Conservation (phyloP, 1,140 invertebrate species). For the Rhyzopertha dominica region DNA sequence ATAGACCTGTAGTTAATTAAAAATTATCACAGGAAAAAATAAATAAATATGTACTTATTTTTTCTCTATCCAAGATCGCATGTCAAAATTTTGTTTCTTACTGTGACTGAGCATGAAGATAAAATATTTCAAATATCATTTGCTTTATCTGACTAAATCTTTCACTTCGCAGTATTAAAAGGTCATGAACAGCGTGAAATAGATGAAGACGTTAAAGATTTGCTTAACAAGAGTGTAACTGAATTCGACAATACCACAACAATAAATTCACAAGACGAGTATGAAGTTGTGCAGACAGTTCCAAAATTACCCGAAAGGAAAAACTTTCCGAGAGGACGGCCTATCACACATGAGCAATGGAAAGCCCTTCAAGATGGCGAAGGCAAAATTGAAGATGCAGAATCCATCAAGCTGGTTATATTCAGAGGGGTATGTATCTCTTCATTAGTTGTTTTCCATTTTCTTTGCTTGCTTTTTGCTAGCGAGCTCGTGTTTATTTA, state of each 20-base stretch:
- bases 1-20: too few relatives aligned
- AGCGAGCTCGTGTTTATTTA: too few relatives aligned
- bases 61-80: too few relatives aligned
- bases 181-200: constrained; percentile 48
- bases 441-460: background rate
- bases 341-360: constrained; percentile 77
- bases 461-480: too few relatives aligned
- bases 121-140: too few relatives aligned
- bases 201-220: constrained; percentile 53
- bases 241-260: constrained; percentile 38
- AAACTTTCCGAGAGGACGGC: constrained; percentile 55
- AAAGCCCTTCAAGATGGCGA: constrained; percentile 66
- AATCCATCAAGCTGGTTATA: constrained; percentile 71
- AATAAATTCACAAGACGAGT: constrained; percentile 54
- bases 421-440: constrained; percentile 75
- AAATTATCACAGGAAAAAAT: too few relatives aligned
- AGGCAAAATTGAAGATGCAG: constrained; percentile 67
- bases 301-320: constrained; percentile 55
- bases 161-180: constrained; percentile 51
- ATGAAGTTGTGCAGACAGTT: constrained; percentile 62
- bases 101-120: too few relatives aligned
- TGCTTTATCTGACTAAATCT: too few relatives aligned
- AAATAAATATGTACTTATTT: too few relatives aligned
- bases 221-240: constrained; percentile 54
- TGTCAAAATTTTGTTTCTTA: too few relatives aligned